Evolutionary conservation across 2,797 vertebrate species (phyloP).

Genomic region (Ciconia nigra): DNA sequence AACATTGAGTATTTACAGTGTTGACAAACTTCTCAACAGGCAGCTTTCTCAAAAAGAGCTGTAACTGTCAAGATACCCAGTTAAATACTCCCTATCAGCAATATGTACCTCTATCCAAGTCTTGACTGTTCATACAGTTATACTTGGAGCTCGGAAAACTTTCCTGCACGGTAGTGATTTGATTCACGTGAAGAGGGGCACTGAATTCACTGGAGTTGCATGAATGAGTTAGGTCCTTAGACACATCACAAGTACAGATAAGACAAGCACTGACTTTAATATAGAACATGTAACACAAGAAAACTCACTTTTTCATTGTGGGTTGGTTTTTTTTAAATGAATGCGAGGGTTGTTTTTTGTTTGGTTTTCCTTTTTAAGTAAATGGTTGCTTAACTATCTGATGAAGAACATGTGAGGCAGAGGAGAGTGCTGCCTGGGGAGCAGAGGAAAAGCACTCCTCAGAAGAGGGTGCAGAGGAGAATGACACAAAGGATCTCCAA

Average conservation of each 20-base stretch:
- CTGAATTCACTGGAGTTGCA: neutral
- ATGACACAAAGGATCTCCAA: neutral
- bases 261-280: neutral
- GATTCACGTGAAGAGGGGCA: neutral
- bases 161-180: neutral
- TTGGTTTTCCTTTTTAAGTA: neutral
- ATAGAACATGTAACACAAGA: neutral
- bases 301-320: neutral
- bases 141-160: neutral
- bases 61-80: neutral
- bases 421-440: neutral
- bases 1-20: neutral
- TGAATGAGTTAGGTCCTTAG: neutral
- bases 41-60: neutral
- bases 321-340: neutral
- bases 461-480: neutral
- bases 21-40: neutral
- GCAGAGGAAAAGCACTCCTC: neutral
- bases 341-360: neutral
- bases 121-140: neutral
- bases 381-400: neutral
- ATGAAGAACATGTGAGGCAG: neutral
- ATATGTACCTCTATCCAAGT: neutral
- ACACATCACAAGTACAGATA: neutral
- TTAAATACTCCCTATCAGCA: neutral